Base-by-base conservation (phyloP, 1,140 invertebrate species). In the Anoplolepis gracilipes region DNA sequence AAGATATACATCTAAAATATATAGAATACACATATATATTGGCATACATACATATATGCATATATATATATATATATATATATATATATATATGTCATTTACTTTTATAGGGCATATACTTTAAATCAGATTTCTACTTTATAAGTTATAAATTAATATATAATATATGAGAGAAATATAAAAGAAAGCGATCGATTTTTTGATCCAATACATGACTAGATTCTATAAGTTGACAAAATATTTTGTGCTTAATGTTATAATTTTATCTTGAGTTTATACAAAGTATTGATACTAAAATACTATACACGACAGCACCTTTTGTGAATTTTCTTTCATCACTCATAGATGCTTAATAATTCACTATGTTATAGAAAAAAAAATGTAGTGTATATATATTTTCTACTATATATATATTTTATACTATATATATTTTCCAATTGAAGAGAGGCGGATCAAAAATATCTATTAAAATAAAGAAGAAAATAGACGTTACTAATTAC, bases 221-320 rank as follows among this genome's bases (percentile, higher is more conserved):
- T 16, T 77, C 5, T 28, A 42, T 10, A 10, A 42, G 7, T 33
- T 39, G 30, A 78, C 2, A 64, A 28, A 1, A 11, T 77, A 19
- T 77, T 73, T 25, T 22, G 22, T 76, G 16, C 16, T 42, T 19
- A 36, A 25, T 42, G 30, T 49, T 49, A 30, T 10, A 25, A 39
- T 64, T 36, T 77, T 46, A 19, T 42, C 61, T 76, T 16, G 46
- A 19, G 3, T 67, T 78, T 67, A 4, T 39, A 79, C 25, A 79
- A 53, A 55, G 13, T 36, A 36, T 19, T 6, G 13, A 79, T 49
- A 78, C 2, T 46, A 33, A 61, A 76, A 30, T 61, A 42, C 55
- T 11, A 39, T 19, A 33, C 36, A 2, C 25, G 22, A 30, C 33
- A 57, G 6, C 30, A 13, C 5, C 30, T 11, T 72, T 6, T 61